Base-by-base conservation (phyloP, 2,888 invertebrate genomes). In the Habrosyne pyritoides region DNA sequence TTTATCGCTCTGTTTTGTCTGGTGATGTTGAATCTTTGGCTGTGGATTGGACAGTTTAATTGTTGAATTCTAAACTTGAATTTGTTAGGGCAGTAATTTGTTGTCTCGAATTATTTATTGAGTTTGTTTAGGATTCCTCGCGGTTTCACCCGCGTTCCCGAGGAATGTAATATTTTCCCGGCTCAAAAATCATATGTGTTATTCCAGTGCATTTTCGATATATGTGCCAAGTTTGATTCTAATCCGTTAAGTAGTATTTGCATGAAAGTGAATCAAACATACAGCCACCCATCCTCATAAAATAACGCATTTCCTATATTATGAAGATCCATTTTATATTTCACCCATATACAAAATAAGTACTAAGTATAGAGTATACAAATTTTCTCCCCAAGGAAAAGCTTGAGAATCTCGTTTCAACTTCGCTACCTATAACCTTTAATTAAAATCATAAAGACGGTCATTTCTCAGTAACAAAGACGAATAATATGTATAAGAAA, bases 361-460 rank as follows among this genome's bases (percentile, higher is more conserved):
- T 30, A 30, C 2, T 28, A 28, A 4, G 4, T 30, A 12, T 2
- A 4, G 12, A 2, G 12, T 1, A 30, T 12, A 12, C 30, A 30
- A 36, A n/a, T 24, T 24, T 24, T 24, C 7, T 2, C 36, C 14
- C n/a, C 10, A 33, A 12, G 33, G 33, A 8, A 18, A 42, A 42
- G 4, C 18, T 18, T 42, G 18, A 42, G 42, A 42, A 42, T 42
- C 42, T 42, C 14, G 18, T 42, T 42, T 8, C 42, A 42, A 18
- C 18, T 18, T 42, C 18, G 42, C 8, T 18, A 42, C 18, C 14
- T 42, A 42, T 56, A 52, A 50, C 57, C 50, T 60, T 67, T 65
- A 62, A 63, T 65, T 65, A 67, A 64, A 62, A 53, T 54, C 22
- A 48, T 60, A 54, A 58, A 60, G 59, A 52, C 60, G 22, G 55